A percentile compares a stretch with the other conserved stretches of the same genome.
Evolutionary conservation across 2,888 invertebrate genomes (phyloP).

Genomic region (Tigriopus californicus): DNA sequence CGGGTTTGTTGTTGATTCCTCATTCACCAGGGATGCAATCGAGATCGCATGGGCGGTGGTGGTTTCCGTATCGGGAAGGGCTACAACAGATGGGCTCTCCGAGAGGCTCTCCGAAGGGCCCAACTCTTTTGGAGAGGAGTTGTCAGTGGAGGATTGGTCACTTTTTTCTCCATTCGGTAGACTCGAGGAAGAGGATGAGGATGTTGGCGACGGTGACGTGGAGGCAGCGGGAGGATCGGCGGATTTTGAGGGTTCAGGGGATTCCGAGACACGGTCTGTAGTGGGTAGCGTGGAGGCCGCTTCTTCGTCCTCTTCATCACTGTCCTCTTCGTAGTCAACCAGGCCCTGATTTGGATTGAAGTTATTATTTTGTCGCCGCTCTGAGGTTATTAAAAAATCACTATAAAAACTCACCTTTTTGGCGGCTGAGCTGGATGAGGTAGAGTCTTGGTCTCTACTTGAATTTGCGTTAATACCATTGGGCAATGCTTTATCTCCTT

Average conservation of each 20-base stretch:
- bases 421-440: not conserved
- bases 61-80: too few species aligned
- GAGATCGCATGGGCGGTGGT: too few species aligned
- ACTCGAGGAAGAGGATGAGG: too few species aligned
- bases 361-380: not conserved
- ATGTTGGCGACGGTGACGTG: too few species aligned
- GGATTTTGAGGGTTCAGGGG: not conserved
- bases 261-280: not conserved
- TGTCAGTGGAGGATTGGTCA: too few species aligned
- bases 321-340: constrained; percentile 93
- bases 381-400: not conserved
- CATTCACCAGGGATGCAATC: too few species aligned
- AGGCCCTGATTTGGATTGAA: constrained; percentile 38
- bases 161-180: too few species aligned
- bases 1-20: too few species aligned
- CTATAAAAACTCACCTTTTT: constrained; percentile 21
- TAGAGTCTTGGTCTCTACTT: not conserved
- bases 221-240: too few species aligned
- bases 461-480: not conserved
- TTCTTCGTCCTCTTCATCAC: constrained; percentile 61
- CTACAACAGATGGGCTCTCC: too few species aligned
- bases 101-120: too few species aligned
- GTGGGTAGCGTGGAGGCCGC: not conserved
- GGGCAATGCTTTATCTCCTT: constrained; percentile 15
- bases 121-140: too few species aligned